phyloP scores from a whole-genome alignment of 2,113 vertebrate genomes.

The Micronycteris hirsuta region DNA sequence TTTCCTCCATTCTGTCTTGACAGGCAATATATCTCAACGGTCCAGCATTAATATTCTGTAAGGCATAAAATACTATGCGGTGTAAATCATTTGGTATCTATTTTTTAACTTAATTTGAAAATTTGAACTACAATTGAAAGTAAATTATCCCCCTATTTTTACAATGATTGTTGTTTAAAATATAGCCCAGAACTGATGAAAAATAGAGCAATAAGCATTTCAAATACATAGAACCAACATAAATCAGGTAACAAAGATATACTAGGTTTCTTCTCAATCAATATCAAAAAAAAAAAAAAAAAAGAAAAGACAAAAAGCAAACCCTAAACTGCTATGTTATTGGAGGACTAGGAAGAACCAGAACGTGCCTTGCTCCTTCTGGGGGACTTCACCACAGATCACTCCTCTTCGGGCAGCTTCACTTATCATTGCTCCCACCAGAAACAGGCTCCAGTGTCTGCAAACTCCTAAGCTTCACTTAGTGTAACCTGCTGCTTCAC shows the following conservation, averaged over 20 bases:
- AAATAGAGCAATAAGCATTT: background rate
- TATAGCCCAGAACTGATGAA: background rate
- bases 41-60: background rate
- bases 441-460: background rate
- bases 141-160: background rate
- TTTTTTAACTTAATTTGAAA: slow-evolving; percentile 46
- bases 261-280: background rate
- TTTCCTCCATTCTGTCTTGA: background rate
- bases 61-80: background rate
- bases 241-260: background rate
- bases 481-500: background rate
- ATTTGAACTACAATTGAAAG: slow-evolving; percentile 22
- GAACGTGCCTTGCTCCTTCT: background rate
- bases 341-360: background rate
- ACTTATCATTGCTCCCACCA: background rate
- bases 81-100: background rate
- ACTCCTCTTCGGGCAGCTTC: background rate
- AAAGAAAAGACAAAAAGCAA: no score
- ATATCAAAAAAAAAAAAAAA: background rate
- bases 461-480: background rate
- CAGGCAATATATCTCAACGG: background rate
- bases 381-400: background rate
- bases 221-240: background rate
- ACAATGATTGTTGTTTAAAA: background rate
- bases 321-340: background rate